Evolutionary conservation across 2,113 vertebrate genomes (phyloP), one percentile per base, ranked within the genome.

Genomic region (Scytalopus superciliaris): DNA sequence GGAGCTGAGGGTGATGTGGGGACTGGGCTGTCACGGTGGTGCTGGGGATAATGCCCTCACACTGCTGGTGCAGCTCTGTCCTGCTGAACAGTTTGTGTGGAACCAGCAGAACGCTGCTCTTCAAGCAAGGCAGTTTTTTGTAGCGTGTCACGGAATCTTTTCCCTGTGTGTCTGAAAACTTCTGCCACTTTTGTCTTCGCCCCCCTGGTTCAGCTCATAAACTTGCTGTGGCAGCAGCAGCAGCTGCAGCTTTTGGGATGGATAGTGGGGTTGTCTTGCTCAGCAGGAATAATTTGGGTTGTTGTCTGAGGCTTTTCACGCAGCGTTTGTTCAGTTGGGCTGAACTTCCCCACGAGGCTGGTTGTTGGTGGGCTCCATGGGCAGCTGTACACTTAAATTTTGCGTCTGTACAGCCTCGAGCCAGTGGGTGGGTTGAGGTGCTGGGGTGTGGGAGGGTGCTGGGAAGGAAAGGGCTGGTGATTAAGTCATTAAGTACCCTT

Each of bases 341-440:
- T 69, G 31, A 66, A 5, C 4, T 56, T 66, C 6, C 19, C 18
- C 19, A 5, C 52, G 42, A 21, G 39, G 7, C 13, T 52, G 39
- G 3, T 68, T 19, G 53, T 50, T 84, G 24, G 12, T 53, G 7
- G 64, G 19, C 17, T 78, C 39, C 8, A 3, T 17, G 24, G 18
- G 19, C 18, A 15, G 14, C 12, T 78, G 21, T 62, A n/a, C 14
- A 21, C 31, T 39, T 53, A 28, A 13, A 2, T 18, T 24, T 67
- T 44, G 21, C 33, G 14, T 33, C 16, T 24, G 0, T 53, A 23
- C 33, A 7, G n/a, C 25, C 42, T 60, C 5, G 28, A 39, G 19
- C 27, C 5, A 39, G 0, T 35, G 27, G 12, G 14, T 55, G 12
- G 12, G 5, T 37, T 35, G 1, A 56, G n/a, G 4, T 2, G 0